These are phyloP conservation scores for Heliconius congener DNA, from an alignment of 1,140 invertebrate species.

Conservation along the genomic window DNA sequence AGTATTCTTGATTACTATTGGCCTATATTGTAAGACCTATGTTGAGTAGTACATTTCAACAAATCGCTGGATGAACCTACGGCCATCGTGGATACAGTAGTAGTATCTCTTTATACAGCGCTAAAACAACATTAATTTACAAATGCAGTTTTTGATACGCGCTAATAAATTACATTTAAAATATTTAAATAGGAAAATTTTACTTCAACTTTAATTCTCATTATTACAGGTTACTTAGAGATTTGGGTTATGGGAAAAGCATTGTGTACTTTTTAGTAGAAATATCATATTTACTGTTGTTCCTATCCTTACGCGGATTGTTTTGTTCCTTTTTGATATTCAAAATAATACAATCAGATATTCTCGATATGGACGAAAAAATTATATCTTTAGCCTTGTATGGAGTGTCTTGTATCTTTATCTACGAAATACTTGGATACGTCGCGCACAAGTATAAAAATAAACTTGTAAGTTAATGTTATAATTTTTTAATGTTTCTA, in stretches of 20 bases:
- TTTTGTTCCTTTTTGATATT: conserved; percentile 59
- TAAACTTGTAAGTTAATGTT: conserved; percentile 59
- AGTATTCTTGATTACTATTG: no score
- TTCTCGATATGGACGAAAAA: conserved; percentile 64
- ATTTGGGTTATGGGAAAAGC: conserved; percentile 55
- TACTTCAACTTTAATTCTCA: conserved; percentile 6
- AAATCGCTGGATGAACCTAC: no score
- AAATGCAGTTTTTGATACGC: no score
- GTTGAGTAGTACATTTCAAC: no score
- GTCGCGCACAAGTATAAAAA: conserved; percentile 67
- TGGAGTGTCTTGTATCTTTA: conserved; percentile 58
- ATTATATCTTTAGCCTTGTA: conserved; percentile 58
- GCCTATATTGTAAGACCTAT: no score
- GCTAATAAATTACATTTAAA: no score
- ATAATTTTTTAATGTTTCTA: neutral
- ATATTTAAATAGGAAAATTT: no score
- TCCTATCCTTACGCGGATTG: conserved; percentile 57
- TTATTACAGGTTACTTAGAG: conserved; percentile 63
- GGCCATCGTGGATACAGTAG: no score
- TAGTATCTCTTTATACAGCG: no score
- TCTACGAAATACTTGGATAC: conserved; percentile 67
- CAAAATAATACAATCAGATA: conserved; percentile 56
- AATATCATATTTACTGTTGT: conserved; percentile 55
- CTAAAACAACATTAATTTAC: no score
- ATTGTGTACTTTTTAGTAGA: conserved; percentile 59